Percentiles rank a stretch among this genome's conserved stretches.
Conservation (phyloP, 2,113 vertebrate genomes). For the Cephalopholis sonnerati region DNA sequence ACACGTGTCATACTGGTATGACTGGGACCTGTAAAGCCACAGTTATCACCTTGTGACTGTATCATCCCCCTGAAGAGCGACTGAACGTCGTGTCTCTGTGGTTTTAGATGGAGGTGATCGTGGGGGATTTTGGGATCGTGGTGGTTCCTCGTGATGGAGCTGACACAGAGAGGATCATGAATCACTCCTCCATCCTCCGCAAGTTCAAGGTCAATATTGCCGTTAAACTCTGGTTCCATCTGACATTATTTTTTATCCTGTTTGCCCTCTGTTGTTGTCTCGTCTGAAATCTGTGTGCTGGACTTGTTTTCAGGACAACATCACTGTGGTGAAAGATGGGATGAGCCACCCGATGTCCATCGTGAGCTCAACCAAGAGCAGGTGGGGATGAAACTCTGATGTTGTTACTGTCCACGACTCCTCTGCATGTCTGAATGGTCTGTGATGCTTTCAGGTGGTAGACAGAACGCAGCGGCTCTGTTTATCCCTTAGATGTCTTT, state of each 20-base stretch:
- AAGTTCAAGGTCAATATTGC: slow-evolving; percentile 90
- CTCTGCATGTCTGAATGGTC: too few species aligned
- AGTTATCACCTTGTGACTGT: too few species aligned
- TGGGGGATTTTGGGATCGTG: slow-evolving; percentile 97
- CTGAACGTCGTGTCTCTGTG: background rate
- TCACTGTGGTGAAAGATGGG: slow-evolving; percentile 92
- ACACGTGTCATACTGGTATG: too few species aligned
- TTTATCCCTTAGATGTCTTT: too few species aligned
- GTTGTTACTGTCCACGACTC: background rate
- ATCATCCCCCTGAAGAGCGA: too few species aligned
- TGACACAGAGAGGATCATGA: slow-evolving; percentile 96
- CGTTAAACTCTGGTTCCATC: too few species aligned
- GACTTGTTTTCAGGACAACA: slow-evolving; percentile 89
- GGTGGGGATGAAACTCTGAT: slow-evolving; percentile 78
- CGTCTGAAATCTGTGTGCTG: slow-evolving; percentile 3
- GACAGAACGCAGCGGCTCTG: too few species aligned
- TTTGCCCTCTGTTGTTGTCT: background rate
- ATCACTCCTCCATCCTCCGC: slow-evolving; percentile 97
- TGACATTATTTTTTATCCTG: background rate
- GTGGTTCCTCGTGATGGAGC: slow-evolving; percentile 95
- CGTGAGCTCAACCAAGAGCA: slow-evolving; percentile 99
- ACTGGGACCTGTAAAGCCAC: too few species aligned
- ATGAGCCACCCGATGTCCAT: slow-evolving; percentile 94
- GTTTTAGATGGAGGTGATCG: slow-evolving; percentile 96
- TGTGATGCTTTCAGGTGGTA: too few species aligned